These are phyloP conservation scores for Adoxophyes honmai DNA, from an alignment of 1,140 invertebrate species.

Conservation along the genomic window DNA sequence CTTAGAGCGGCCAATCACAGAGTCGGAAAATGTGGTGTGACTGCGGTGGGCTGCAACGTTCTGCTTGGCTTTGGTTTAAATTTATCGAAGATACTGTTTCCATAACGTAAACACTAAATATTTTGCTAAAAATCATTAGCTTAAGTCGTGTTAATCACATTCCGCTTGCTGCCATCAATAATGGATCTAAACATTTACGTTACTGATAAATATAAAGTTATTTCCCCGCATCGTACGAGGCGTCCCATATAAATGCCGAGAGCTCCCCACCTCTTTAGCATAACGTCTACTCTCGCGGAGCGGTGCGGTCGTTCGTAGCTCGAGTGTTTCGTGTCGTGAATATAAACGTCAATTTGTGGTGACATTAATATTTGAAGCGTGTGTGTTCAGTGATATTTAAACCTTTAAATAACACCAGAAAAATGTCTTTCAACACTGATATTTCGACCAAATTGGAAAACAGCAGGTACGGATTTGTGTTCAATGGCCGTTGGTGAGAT, in stretches of 20 bases:
- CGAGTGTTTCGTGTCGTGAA: conserved; percentile 51
- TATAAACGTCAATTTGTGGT: conserved; percentile 51
- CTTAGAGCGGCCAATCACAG: conserved; percentile 46
- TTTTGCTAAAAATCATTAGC: conserved; percentile 22
- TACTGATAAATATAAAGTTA: conserved; percentile 52
- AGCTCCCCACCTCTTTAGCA: conserved; percentile 61
- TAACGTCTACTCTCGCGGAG: conserved; percentile 63
- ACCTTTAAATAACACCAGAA: conserved; percentile 64
- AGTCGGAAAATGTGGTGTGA: conserved; percentile 61
- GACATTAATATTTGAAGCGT: conserved; percentile 46
- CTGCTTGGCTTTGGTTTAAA: conserved; percentile 20
- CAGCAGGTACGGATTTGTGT: conserved; percentile 60
- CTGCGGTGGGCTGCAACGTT: conserved; percentile 52
- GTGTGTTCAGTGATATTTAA: conserved; percentile 73
- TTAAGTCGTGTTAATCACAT: background rate
- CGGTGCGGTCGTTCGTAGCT: conserved; percentile 48
- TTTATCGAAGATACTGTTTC: conserved; percentile 27
- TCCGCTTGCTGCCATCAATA: background rate
- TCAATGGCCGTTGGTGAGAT: conserved; percentile 16
- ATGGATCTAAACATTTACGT: background rate
- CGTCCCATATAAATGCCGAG: conserved; percentile 62
- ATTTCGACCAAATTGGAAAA: conserved; percentile 70
- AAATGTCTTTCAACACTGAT: conserved; percentile 71
- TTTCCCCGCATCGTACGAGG: conserved; percentile 69
- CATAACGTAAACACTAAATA: conserved; percentile 29